A percentile compares a stretch with the other conserved stretches of the same genome.
These are phyloP conservation scores for Acridotheres tristis DNA, from an alignment of 2,797 vertebrate genomes.

Conservation along the genomic window DNA sequence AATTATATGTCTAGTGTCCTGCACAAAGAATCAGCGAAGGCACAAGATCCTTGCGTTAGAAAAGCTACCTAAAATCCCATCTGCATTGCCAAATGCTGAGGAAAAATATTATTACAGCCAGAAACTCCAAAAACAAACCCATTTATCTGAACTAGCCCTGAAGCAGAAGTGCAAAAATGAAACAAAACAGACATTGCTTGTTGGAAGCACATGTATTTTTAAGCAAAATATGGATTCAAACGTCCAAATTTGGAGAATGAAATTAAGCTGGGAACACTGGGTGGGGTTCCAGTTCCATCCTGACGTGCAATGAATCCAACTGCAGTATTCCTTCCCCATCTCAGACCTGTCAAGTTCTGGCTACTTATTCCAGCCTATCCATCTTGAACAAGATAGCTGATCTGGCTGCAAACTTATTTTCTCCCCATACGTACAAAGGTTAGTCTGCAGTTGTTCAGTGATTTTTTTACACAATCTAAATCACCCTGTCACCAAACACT, in stretches of 20 bases:
- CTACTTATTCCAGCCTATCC: not conserved
- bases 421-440: not conserved
- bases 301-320: not conserved
- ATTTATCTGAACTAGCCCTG: not conserved
- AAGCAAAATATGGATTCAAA: not conserved
- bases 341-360: not conserved
- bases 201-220: not conserved
- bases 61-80: conserved; percentile 39
- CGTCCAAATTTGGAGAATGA: not conserved
- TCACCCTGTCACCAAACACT: not conserved
- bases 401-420: not conserved
- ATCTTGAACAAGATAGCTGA: not conserved
- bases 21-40: conserved; percentile 28
- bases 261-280: not conserved
- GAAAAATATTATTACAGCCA: not conserved
- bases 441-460: not conserved
- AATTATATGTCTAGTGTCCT: conserved; percentile 45
- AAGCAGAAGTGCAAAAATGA: not conserved
- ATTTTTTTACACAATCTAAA: not conserved
- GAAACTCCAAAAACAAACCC: not conserved
- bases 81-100: not conserved
- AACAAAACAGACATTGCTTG: not conserved
- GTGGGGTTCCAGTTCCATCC: not conserved
- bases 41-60: not conserved
- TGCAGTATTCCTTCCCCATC: not conserved